Conservation (phyloP, 2,113 vertebrate genomes). For the Hippoglossus stenolepis region DNA sequence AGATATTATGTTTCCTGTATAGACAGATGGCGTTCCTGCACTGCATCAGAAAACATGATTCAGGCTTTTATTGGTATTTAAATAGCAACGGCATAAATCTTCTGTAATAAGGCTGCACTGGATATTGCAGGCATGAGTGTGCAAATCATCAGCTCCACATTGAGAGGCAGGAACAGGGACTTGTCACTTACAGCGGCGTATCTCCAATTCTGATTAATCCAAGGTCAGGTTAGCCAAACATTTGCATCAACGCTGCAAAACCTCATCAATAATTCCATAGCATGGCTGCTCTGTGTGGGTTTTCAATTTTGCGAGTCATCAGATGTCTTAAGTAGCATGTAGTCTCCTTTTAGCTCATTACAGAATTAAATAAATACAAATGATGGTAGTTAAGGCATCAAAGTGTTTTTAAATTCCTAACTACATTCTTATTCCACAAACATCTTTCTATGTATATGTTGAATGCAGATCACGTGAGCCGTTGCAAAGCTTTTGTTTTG, state of each 20-base stretch:
- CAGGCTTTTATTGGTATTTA: conserved; percentile 41
- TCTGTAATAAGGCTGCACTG: conserved; percentile 10
- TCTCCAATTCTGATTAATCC: conserved; percentile 63
- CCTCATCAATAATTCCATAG: conserved; percentile 68
- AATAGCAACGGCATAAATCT: conserved; percentile 30
- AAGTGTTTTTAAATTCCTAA: background rate
- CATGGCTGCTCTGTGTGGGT: conserved; percentile 53
- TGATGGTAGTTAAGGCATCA: conserved; percentile 34
- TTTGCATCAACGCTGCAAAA: conserved; percentile 46
- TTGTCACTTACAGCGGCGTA: conserved; percentile 30
- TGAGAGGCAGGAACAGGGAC: conserved; percentile 33
- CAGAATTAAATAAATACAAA: conserved; percentile 65
- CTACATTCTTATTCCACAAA: no score
- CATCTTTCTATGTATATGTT: no score
- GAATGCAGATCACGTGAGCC: no score
- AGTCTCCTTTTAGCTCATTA: conserved; percentile 49
- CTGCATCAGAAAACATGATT: conserved; percentile 29
- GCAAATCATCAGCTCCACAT: conserved; percentile 50
- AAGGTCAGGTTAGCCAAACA: conserved; percentile 73
- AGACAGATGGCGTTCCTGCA: conserved; percentile 35
- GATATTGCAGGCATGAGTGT: conserved; percentile 44
- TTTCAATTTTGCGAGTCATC: conserved; percentile 62
- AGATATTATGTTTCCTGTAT: conserved; percentile 27
- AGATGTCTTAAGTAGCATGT: conserved; percentile 66
- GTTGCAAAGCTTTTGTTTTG: no score